Conservation (phyloP, 1,140 invertebrate genomes). For the Philopotamus ludificatus region DNA sequence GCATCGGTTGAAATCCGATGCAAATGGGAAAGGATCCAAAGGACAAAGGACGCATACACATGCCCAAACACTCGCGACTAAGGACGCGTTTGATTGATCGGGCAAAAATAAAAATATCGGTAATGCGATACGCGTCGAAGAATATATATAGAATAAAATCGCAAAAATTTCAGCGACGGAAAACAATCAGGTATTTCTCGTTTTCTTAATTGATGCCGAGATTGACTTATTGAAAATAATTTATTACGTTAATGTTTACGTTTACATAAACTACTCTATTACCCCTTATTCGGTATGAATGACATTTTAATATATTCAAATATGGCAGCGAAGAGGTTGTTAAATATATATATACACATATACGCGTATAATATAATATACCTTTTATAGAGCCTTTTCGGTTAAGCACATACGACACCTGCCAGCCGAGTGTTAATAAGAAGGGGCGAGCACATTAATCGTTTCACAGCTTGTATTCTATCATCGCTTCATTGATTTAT, state of each 20-base stretch:
- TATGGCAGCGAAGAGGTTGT: neutral
- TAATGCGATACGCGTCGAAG: neutral
- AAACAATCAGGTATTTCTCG: neutral
- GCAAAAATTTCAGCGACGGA: too few species aligned
- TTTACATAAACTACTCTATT: too few species aligned
- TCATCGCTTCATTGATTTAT: constrained; percentile 2
- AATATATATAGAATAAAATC: constrained; percentile 10
- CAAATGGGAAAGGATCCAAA: constrained; percentile 22
- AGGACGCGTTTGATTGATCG: neutral
- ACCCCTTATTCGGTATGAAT: too few species aligned
- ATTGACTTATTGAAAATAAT: neutral
- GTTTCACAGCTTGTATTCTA: constrained; percentile 6
- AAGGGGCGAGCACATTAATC: constrained; percentile 7
- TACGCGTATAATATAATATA: neutral
- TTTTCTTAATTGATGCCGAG: neutral
- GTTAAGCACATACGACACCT: neutral
- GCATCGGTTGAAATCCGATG: constrained; percentile 38
- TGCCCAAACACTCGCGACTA: too few species aligned
- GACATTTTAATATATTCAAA: neutral
- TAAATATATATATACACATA: neutral
- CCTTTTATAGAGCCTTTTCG: neutral
- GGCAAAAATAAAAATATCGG: neutral
- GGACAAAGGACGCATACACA: neutral
- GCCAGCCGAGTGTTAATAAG: constrained; percentile 12
- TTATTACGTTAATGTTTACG: too few species aligned